Conservation (phyloP, 2,113 vertebrate species). For the Prolemur simus region DNA sequence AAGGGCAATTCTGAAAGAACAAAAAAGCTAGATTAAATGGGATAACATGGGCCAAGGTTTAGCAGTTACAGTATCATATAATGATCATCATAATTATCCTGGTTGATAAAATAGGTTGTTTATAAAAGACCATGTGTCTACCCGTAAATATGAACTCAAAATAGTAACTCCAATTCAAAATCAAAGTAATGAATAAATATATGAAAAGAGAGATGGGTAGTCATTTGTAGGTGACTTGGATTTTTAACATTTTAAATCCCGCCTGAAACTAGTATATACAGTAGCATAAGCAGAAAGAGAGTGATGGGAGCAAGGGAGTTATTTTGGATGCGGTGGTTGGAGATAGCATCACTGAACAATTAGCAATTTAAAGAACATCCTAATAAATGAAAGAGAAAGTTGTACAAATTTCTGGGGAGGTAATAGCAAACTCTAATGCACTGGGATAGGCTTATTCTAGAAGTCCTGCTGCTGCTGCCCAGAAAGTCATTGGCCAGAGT, state of each 20-base stretch:
- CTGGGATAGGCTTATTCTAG: background rate
- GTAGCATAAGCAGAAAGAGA: background rate
- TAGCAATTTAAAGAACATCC: background rate
- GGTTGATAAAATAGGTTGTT: background rate
- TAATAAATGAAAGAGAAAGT: background rate
- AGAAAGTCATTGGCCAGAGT: background rate
- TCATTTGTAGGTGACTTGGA: too few species aligned
- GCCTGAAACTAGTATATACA: background rate
- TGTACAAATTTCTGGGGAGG: background rate
- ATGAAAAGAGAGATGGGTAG: too few species aligned
- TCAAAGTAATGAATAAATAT: background rate
- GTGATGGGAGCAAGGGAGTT: background rate
- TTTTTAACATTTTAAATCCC: too few species aligned
- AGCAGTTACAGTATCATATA: background rate
- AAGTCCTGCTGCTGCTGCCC: background rate
- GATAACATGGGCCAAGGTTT: background rate
- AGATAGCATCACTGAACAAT: background rate
- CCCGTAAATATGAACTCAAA: background rate
- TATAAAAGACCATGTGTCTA: background rate
- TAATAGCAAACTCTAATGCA: background rate
- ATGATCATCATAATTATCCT: background rate
- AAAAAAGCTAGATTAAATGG: background rate
- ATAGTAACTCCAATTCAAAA: background rate
- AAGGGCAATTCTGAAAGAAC: background rate
- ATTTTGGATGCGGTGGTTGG: background rate